These are phyloP conservation scores for Columba janthina DNA, from an alignment of 2,113 vertebrate genomes.

Conservation along the genomic window DNA sequence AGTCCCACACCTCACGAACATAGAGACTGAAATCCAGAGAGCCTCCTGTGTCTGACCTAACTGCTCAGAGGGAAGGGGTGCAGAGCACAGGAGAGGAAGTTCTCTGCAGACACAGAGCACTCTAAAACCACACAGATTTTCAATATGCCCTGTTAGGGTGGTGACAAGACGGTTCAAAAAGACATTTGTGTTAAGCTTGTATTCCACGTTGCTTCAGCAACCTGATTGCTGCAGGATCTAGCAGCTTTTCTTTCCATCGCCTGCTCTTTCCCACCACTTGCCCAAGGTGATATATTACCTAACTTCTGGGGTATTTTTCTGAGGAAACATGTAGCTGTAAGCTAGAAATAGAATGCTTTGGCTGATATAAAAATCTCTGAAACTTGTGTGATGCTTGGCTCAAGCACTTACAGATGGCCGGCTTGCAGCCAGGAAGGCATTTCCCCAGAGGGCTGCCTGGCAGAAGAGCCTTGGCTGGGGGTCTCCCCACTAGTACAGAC, in stretches of 20 bases:
- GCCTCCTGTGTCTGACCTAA: not conserved
- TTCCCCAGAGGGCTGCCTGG: not conserved
- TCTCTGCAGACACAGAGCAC: not conserved
- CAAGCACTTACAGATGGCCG: not conserved
- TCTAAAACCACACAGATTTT: not conserved
- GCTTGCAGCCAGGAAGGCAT: not conserved
- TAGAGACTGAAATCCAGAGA: not conserved
- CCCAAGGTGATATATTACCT: not conserved
- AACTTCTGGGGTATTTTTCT: not conserved
- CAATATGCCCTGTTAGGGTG: not conserved
- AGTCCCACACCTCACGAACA: not conserved
- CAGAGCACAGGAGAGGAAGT: not conserved
- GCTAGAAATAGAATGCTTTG: not conserved
- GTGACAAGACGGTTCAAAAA: not conserved
- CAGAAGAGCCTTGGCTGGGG: not conserved
- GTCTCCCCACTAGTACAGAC: fast-evolving
- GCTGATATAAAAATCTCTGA: not conserved
- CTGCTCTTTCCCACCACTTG: not conserved
- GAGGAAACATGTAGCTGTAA: not conserved
- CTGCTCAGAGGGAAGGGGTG: not conserved
- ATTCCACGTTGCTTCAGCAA: not conserved
- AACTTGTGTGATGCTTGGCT: not conserved
- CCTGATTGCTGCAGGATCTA: not conserved
- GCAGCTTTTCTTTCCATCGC: not conserved
- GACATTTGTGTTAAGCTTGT: not conserved